These are phyloP conservation scores for Calameuta pallipes DNA, from an alignment of 2,888 invertebrate species.

Conservation along the genomic window DNA sequence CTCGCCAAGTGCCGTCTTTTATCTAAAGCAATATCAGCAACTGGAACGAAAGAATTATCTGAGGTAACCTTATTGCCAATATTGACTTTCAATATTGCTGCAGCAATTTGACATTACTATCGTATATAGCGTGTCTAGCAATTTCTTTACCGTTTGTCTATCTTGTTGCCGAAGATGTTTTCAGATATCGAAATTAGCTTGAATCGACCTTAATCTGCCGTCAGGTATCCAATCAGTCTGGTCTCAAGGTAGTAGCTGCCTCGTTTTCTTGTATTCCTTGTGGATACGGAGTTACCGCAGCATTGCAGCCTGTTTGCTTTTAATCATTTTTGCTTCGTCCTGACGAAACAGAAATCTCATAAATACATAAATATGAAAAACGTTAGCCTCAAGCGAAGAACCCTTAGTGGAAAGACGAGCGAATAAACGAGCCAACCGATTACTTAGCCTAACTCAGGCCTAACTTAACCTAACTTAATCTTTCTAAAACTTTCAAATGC, in stretches of 20 bases:
- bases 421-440: neutral
- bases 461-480: neutral
- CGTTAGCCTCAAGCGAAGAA: conserved; percentile 34
- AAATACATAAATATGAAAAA: conserved; percentile 62
- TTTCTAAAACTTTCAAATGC: neutral
- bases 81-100: neutral
- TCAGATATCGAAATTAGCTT: neutral
- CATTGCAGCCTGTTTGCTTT: conserved; percentile 53
- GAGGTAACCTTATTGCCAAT: neutral
- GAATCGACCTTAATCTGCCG: neutral
- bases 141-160: neutral
- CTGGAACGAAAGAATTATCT: neutral
- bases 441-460: neutral
- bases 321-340: conserved; percentile 57
- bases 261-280: neutral
- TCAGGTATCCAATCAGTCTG: neutral
- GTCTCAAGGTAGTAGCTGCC: neutral
- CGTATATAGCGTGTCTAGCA: neutral
- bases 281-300: conserved; percentile 8
- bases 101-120: neutral
- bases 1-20: neutral
- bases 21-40: neutral
- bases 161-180: neutral
- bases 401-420: conserved; percentile 8
- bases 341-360: conserved; percentile 56